Evolutionary conservation across 2,797 vertebrate species (phyloP).

Genomic region (Aphelocoma californica): DNA sequence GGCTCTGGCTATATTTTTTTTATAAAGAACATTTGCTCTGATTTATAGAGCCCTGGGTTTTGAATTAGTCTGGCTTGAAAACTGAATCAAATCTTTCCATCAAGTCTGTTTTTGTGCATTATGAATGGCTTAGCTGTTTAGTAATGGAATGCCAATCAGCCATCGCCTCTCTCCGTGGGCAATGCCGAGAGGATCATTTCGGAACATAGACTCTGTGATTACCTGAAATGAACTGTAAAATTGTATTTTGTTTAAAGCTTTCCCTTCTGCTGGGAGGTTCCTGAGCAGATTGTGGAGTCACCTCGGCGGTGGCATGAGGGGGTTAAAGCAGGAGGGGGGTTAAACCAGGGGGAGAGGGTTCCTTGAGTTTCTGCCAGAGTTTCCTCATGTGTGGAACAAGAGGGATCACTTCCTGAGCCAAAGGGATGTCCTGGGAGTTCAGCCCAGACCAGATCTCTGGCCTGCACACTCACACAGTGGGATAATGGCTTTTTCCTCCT

Average conservation of each 20-base stretch:
- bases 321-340: neutral
- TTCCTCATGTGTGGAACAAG: neutral
- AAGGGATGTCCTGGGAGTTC: neutral
- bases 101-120: conserved; percentile 21
- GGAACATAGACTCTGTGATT: conserved; percentile 65
- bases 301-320: accelerated
- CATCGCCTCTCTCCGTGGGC: conserved; percentile 41
- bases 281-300: neutral
- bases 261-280: conserved; percentile 24
- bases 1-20: conserved; percentile 59
- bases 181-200: conserved; percentile 49
- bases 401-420: neutral
- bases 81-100: conserved; percentile 65
- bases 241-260: conserved; percentile 73
- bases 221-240: conserved; percentile 78
- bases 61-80: conserved; percentile 71
- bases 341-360: neutral
- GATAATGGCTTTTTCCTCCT: neutral
- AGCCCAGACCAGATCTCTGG: neutral
- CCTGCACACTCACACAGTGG: neutral
- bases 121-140: conserved; percentile 51
- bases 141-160: conserved; percentile 60
- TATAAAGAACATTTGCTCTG: conserved; percentile 71
- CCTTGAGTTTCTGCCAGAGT: neutral
- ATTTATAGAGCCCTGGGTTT: conserved; percentile 66